Evolutionary conservation across 1,140 invertebrate species (phyloP).

Genomic region (Dinoponera quadriceps): DNA sequence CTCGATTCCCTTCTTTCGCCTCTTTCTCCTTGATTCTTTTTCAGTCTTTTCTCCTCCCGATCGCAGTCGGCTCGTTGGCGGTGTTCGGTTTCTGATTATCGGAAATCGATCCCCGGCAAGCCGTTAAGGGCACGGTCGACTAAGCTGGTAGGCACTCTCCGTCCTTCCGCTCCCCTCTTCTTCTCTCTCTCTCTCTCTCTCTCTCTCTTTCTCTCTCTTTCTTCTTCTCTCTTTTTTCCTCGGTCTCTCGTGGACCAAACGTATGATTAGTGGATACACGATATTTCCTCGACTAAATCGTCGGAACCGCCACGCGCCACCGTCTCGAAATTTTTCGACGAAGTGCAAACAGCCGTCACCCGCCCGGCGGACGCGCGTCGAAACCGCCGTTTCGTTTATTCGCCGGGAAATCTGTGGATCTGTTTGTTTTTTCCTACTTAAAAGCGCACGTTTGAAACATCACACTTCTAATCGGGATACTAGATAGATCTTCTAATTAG

Average conservation of each 20-base stretch:
- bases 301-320: background rate
- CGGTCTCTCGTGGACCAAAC: constrained; percentile 1
- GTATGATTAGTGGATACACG: constrained; percentile 52
- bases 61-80: constrained; percentile 70
- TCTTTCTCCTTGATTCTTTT: constrained; percentile 53
- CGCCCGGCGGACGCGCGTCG: too few relatives aligned
- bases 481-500: too few relatives aligned
- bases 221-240: constrained; percentile 1
- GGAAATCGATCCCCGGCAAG: constrained; percentile 75
- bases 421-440: too few relatives aligned
- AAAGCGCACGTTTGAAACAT: too few relatives aligned
- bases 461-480: too few relatives aligned
- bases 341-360: constrained; percentile 5
- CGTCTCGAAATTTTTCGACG: constrained; percentile 4
- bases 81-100: constrained; percentile 78
- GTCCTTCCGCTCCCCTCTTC: too few relatives aligned
- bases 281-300: constrained; percentile 26
- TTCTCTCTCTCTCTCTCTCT: background rate
- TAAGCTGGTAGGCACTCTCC: constrained; percentile 63
- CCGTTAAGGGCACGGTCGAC: constrained; percentile 70
- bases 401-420: too few relatives aligned
- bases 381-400: background rate
- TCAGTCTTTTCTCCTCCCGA: constrained; percentile 57
- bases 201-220: background rate
- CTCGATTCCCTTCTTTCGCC: constrained; percentile 39